Conservation (phyloP, 1,140 invertebrate species). For the Drosophila ficusphila region DNA sequence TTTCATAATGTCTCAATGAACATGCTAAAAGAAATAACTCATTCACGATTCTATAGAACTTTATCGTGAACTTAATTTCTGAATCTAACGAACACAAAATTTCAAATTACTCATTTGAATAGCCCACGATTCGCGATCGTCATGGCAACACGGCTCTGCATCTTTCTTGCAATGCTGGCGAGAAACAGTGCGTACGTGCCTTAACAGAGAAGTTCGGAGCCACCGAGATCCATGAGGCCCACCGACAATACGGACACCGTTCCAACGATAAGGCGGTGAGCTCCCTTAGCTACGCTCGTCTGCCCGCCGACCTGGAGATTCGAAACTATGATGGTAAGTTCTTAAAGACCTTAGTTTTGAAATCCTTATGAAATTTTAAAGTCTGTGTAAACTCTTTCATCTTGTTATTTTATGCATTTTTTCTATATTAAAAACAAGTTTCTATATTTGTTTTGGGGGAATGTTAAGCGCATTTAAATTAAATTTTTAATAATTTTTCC, state of each 20-base stretch:
- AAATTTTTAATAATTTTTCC: too few relatives aligned
- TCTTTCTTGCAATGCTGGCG: slow-evolving; percentile 87
- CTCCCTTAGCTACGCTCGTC: slow-evolving; percentile 83
- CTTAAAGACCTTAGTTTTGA: too few relatives aligned
- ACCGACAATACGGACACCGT: slow-evolving; percentile 80
- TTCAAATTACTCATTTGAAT: slow-evolving; percentile 11
- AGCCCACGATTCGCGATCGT: slow-evolving; percentile 86
- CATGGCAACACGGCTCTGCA: slow-evolving; percentile 90
- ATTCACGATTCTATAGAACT: neutral
- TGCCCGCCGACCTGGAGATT: slow-evolving; percentile 88
- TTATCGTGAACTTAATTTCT: neutral
- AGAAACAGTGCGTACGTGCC: slow-evolving; percentile 87
- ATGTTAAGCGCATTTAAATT: too few relatives aligned
- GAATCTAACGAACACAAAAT: neutral
- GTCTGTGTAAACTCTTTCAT: slow-evolving; percentile 86
- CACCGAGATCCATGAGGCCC: slow-evolving; percentile 85
- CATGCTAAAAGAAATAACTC: neutral
- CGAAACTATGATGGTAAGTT: slow-evolving; percentile 92
- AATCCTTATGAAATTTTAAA: too few relatives aligned
- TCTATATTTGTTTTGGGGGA: too few relatives aligned
- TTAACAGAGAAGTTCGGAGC: slow-evolving; percentile 87
- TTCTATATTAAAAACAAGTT: neutral
- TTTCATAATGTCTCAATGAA: too few relatives aligned
- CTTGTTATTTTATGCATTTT: neutral
- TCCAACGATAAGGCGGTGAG: slow-evolving; percentile 75